Percentiles rank a stretch among this genome's conserved stretches.
phyloP scores from a whole-genome alignment of 2,113 vertebrate species.

The Piprites chloris region DNA sequence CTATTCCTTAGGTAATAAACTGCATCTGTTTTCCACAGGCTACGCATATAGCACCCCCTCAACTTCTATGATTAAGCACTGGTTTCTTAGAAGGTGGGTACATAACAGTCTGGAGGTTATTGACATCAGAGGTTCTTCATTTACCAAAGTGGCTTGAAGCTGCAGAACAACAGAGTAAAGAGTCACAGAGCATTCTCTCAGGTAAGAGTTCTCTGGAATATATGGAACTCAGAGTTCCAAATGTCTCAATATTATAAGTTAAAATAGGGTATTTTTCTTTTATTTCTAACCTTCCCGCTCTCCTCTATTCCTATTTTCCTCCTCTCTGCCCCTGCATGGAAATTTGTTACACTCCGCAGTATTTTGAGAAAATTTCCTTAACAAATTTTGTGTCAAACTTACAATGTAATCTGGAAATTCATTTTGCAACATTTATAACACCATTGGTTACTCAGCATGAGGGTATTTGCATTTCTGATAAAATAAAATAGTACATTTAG shows the following conservation, averaged over 20 bases:
- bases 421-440: neutral
- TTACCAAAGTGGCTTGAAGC: neutral
- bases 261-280: neutral
- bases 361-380: neutral
- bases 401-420: neutral
- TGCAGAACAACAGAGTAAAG: neutral
- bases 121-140: neutral
- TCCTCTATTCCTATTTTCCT: neutral
- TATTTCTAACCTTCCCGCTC: neutral
- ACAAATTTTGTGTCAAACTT: neutral
- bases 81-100: neutral
- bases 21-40: neutral
- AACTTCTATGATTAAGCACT: fast-evolving
- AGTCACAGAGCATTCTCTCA: neutral
- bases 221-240: neutral
- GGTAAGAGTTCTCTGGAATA: neutral
- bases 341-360: neutral
- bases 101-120: neutral
- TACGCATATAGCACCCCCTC: neutral
- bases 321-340: neutral
- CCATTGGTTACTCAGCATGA: neutral
- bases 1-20: neutral
- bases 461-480: neutral
- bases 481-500: neutral
- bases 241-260: neutral